Evolutionary conservation across 2,113 vertebrate species (phyloP).

Genomic region (Pycnonotus jocosus): DNA sequence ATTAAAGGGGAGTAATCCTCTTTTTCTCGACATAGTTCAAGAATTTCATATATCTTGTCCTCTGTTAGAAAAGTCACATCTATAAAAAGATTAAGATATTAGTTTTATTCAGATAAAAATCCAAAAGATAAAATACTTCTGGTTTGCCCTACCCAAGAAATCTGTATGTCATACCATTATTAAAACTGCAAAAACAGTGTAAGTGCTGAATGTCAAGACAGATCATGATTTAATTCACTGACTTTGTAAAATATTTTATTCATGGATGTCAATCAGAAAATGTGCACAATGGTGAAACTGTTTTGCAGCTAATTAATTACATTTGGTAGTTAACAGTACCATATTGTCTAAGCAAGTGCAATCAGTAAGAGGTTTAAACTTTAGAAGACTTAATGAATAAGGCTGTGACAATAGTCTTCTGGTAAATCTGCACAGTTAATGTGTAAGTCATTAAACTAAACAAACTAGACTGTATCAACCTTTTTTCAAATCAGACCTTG

Average conservation of each 20-base stretch:
- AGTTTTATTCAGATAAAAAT: neutral
- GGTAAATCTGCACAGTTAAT: neutral
- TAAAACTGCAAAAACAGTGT: neutral
- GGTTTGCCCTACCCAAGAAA: neutral
- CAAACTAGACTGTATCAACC: neutral
- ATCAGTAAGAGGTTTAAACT: neutral
- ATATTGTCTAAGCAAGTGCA: neutral
- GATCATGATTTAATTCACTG: neutral
- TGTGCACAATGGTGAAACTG: neutral
- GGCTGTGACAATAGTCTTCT: neutral
- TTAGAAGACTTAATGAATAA: neutral
- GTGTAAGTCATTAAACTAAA: neutral
- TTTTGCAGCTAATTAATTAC: neutral
- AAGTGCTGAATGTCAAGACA: neutral
- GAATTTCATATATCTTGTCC: constrained; percentile 86
- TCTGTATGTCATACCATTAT: neutral
- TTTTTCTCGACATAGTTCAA: constrained; percentile 84
- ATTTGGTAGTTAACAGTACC: neutral
- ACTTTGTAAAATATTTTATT: neutral
- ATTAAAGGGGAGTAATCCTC: constrained; percentile 90
- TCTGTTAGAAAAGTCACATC: constrained; percentile 93
- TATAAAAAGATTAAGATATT: constrained; percentile 55
- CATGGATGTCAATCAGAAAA: neutral
- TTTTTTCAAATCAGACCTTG: neutral
- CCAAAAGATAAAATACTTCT: neutral